Base-by-base conservation (phyloP, 2,797 vertebrate genomes). In the Enteromius fasciolatus region DNA sequence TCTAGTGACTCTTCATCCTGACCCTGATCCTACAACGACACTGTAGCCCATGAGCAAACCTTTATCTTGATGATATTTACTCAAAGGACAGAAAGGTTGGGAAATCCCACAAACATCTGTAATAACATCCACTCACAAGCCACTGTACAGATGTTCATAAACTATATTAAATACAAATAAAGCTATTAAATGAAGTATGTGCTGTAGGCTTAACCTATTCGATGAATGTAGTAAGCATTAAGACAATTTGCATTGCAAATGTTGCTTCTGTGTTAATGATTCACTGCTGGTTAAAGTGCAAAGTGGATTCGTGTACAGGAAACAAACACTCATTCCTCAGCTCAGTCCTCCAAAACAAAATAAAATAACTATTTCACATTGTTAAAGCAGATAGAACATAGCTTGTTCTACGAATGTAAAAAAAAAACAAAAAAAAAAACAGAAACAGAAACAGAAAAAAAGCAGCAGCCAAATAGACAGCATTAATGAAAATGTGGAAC, bases 271-370 rank as follows among this genome's bases (percentile, higher is more conserved):
- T 74, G 90, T 88, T 87, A 93, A 94, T 93, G 86, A 94, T 94
- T 94, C 76, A 94, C 92, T 80, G 87, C 66, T 77, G 75, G 73
- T 84, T 87, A 93, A 92, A 93, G 59, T 73, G 31, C 50, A 84
- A 77, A 25, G 18, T 3, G 1, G 20, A 63, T 59, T 46, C 12
- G 63, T 54, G 25, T 44, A 36, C n/a, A 20, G n/a, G 31, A 31
- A 44, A 66, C 44, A 82, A 76, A 41, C 41, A 73, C 12, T 20
- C 39, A 41, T 41, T 41, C 39, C 39, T 41, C 39, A 11, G 3
- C 61, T 75, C 15, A 68, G 69, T 63, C 8, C 28, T 36, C n/a
- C 31, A 48, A 79, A 61, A 8, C 20, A 5, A 78, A 66, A 18
- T 14, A 46, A 46, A 46, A 46, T 46, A 46, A 46, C 28, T 2